Evolutionary conservation across 2,113 vertebrate genomes (phyloP).

Genomic region (Podilymbus podiceps): DNA sequence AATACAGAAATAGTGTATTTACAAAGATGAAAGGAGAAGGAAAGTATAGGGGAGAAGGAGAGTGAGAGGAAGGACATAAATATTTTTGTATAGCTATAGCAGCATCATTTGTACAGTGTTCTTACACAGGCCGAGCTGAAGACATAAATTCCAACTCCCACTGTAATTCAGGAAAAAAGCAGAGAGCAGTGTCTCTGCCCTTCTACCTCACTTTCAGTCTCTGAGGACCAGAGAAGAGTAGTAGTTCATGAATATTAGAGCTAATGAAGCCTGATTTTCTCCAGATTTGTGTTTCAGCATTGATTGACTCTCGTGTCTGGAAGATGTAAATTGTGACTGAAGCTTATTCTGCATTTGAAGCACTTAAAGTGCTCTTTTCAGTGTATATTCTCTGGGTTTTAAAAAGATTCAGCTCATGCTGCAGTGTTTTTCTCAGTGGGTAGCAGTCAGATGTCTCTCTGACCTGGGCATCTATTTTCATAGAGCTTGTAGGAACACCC

Average conservation of each 20-base stretch:
- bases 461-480: background rate
- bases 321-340: background rate
- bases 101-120: background rate
- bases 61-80: background rate
- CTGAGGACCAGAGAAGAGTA: background rate
- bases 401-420: background rate
- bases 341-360: background rate
- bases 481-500: background rate
- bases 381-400: background rate
- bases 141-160: background rate
- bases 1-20: background rate
- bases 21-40: background rate
- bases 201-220: background rate
- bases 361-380: background rate
- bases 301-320: background rate
- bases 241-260: constrained; percentile 5
- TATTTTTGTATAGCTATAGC: background rate
- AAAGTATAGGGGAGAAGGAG: background rate
- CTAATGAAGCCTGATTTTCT: constrained; percentile 26
- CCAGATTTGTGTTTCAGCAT: background rate
- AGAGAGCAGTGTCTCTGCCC: background rate
- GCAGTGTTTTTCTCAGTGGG: background rate
- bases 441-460: background rate
- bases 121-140: background rate
- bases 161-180: background rate